Conservation (phyloP, 2,888 invertebrate species). For the Agrilus biguttatus region DNA sequence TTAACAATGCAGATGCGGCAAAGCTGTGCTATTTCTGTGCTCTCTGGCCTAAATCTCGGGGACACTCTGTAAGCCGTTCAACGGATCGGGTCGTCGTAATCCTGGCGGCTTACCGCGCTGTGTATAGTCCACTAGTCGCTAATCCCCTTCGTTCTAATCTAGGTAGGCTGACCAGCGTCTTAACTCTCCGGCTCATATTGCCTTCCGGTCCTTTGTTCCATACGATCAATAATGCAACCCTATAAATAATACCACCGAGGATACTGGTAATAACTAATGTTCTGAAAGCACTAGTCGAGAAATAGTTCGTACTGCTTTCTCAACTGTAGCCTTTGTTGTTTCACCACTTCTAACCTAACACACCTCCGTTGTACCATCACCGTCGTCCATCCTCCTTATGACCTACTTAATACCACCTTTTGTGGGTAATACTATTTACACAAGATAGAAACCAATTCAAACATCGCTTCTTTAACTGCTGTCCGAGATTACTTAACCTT, state of each 20-base stretch:
- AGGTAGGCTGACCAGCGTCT: conserved; percentile 35
- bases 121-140: conserved; percentile 35
- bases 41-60: conserved; percentile 27
- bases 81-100: conserved; percentile 31
- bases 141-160: conserved; percentile 34
- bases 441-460: no score
- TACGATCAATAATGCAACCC: conserved; percentile 34
- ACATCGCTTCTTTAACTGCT: no score
- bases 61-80: conserved; percentile 23
- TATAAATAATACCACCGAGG: conserved; percentile 30
- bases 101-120: conserved; percentile 33
- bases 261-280: conserved; percentile 19
- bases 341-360: conserved; percentile 4
- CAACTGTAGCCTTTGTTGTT: neutral
- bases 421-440: no score
- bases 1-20: conserved; percentile 30
- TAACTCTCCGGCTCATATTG: conserved; percentile 33
- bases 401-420: no score
- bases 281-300: conserved; percentile 1
- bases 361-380: conserved; percentile 1
- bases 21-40: conserved; percentile 10
- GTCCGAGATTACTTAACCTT: no score
- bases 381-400: no score
- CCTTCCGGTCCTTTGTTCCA: conserved; percentile 33
- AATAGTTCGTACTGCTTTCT: neutral